Evolutionary conservation across 1,140 invertebrate species (phyloP).

Genomic region (Drosophila novamexicana): DNA sequence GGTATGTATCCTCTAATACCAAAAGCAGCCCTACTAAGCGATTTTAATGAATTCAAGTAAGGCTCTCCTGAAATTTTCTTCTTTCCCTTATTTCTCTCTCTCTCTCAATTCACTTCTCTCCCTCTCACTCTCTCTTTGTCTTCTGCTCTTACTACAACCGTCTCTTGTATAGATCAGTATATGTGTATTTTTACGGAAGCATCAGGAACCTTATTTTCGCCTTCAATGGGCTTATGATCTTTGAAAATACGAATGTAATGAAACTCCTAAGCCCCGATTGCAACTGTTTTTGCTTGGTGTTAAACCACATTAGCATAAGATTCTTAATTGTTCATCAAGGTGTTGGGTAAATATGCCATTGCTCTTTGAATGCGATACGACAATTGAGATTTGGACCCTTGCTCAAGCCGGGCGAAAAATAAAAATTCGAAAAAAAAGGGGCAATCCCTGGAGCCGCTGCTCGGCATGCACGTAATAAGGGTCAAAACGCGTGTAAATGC

Average conservation of each 20-base stretch:
- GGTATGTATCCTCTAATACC: no score
- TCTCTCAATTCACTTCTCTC: no score
- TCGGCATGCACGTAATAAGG: constrained; percentile 67
- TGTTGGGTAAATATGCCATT: constrained; percentile 48
- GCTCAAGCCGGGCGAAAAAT: background rate
- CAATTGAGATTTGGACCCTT: constrained; percentile 21
- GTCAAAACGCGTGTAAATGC: constrained; percentile 82
- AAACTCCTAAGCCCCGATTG: background rate
- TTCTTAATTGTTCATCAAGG: constrained; percentile 48
- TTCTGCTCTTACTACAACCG: no score
- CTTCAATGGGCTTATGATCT: background rate
- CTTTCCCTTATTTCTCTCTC: no score
- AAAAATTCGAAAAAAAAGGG: constrained; percentile 37
- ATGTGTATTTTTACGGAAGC: no score
- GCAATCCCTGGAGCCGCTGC: constrained; percentile 55
- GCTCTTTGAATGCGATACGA: constrained; percentile 11
- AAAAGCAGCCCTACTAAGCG: no score
- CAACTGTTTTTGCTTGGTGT: constrained; percentile 1
- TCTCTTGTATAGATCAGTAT: no score
- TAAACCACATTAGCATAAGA: constrained; percentile 29
- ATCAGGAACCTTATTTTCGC: background rate
- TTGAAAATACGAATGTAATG: background rate
- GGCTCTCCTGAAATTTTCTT: no score
- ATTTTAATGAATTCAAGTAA: no score
- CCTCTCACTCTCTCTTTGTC: no score